phyloP scores from a whole-genome alignment of 2,113 vertebrate species.

The Barbus barbus region DNA sequence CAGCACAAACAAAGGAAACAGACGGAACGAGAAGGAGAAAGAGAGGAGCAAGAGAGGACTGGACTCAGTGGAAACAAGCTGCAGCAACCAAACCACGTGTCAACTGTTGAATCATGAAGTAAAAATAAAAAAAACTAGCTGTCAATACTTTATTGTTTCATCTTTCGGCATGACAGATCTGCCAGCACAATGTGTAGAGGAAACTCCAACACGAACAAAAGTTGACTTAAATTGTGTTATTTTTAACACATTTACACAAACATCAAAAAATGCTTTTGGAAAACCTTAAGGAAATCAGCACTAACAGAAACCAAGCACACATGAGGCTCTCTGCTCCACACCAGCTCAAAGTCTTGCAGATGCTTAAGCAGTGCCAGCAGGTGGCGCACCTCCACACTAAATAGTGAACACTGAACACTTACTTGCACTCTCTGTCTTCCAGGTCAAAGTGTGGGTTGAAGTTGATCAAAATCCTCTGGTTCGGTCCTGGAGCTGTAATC shows the following conservation, averaged over 20 bases:
- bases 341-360: background rate
- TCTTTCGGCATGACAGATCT: background rate
- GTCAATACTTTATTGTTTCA: background rate
- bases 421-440: constrained; percentile 99
- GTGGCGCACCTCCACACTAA: constrained; percentile 73
- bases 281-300: background rate
- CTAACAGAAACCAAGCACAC: background rate
- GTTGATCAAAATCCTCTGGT: constrained; percentile 98
- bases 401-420: constrained; percentile 69
- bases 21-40: constrained; percentile 52
- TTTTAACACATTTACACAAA: background rate
- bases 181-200: background rate
- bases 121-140: background rate
- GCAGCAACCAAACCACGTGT: constrained; percentile 20
- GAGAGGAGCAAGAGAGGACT: constrained; percentile 1
- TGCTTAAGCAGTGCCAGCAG: constrained; percentile 60
- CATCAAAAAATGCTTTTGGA: too few species aligned
- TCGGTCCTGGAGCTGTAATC: constrained; percentile 89
- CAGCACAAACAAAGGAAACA: constrained; percentile 75
- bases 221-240: background rate
- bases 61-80: constrained; percentile 30
- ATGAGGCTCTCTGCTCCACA: background rate
- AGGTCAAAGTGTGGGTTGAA: constrained; percentile 99
- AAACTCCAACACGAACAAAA: background rate
- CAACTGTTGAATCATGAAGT: constrained; percentile 23